Evolutionary conservation across 2,888 invertebrate species (phyloP).

Genomic region (Lycaena phlaeas): DNA sequence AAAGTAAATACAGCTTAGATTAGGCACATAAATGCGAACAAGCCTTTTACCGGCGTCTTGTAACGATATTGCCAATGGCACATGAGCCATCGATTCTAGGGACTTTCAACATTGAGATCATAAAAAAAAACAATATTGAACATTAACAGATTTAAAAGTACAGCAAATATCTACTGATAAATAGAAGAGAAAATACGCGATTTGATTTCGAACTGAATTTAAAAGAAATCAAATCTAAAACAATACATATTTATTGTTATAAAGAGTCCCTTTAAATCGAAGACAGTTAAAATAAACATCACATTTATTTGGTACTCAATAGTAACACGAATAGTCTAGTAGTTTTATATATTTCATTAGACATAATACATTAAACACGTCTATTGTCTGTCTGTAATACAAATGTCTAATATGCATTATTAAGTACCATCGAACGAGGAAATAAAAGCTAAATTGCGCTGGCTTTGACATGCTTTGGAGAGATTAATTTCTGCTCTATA

Average conservation of each 20-base stretch:
- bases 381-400: no score
- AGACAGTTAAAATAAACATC: conserved; percentile 8
- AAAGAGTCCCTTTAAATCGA: not conserved
- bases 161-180: conserved; percentile 8
- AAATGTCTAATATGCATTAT: not conserved
- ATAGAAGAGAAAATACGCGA: no score
- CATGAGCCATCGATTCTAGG: conserved; percentile 12
- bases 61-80: conserved; percentile 14
- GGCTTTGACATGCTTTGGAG: conserved; percentile 58
- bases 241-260: no score
- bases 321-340: not conserved
- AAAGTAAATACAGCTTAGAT: conserved; percentile 55
- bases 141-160: no score
- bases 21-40: conserved; percentile 53
- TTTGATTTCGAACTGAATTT: no score
- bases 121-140: conserved; percentile 16
- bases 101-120: conserved; percentile 1
- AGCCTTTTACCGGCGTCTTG: conserved; percentile 34
- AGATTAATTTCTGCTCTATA: conserved; percentile 57
- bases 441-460: conserved; percentile 40
- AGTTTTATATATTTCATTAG: not conserved
- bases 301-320: conserved; percentile 4
- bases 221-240: no score
- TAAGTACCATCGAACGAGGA: not conserved
- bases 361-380: not conserved